These are phyloP conservation scores for Sebastes kiyomatsui DNA, from an alignment of 2,797 vertebrate genomes.

Conservation along the genomic window DNA sequence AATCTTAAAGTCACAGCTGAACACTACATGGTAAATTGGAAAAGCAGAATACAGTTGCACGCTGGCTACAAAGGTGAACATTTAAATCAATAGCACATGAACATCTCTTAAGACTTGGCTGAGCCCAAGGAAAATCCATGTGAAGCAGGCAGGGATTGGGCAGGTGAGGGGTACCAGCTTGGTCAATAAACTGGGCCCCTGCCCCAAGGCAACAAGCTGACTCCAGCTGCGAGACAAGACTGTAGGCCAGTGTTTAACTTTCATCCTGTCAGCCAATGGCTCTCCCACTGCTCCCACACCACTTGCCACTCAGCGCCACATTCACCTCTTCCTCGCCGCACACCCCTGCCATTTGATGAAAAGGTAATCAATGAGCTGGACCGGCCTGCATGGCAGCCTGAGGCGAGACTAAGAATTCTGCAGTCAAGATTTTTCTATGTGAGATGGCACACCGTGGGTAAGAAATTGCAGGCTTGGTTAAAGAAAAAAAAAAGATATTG, in stretches of 20 bases:
- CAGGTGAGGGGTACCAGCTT: slow-evolving; percentile 62
- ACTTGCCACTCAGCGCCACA: slow-evolving; percentile 74
- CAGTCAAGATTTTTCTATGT: slow-evolving; percentile 47
- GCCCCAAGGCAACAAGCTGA: slow-evolving; percentile 69
- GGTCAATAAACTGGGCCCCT: slow-evolving; percentile 69
- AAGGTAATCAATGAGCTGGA: slow-evolving; percentile 76
- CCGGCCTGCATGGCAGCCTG: slow-evolving; percentile 58
- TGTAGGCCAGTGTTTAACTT: slow-evolving; percentile 72
- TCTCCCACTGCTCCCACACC: slow-evolving; percentile 66
- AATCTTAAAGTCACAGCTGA: slow-evolving; percentile 21
- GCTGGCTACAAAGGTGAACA: slow-evolving; percentile 48
- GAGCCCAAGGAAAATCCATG: slow-evolving; percentile 42
- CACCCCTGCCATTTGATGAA: slow-evolving; percentile 58
- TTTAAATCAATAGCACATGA: slow-evolving; percentile 64
- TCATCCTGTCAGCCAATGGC: slow-evolving; percentile 72
- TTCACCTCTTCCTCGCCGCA: slow-evolving; percentile 67
- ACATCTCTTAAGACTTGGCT: slow-evolving; percentile 49
- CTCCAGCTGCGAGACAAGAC: slow-evolving; percentile 72
- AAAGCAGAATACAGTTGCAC: slow-evolving; percentile 37
- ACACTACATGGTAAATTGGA: slow-evolving; percentile 13
- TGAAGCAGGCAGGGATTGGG: slow-evolving; percentile 39
- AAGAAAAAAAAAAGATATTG: slow-evolving; percentile 5
- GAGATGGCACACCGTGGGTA: slow-evolving; percentile 39
- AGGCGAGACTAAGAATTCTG: slow-evolving; percentile 64
- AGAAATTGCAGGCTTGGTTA: slow-evolving; percentile 32